Evolutionary conservation across 2,888 invertebrate genomes (phyloP).

Genomic region (Notocelia uddmanniana): DNA sequence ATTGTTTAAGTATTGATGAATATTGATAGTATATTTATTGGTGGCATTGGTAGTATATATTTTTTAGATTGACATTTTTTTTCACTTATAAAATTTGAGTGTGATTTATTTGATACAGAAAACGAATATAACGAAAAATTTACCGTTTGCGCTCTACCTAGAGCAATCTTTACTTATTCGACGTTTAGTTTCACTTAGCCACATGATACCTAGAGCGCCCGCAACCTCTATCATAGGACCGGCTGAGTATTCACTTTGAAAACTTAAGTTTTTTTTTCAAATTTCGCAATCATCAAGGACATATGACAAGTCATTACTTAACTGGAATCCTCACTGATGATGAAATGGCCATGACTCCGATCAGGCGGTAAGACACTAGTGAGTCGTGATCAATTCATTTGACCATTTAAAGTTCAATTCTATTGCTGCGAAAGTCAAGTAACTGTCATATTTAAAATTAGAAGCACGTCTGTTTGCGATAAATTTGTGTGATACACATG

Average conservation of each 20-base stretch:
- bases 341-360: slow-evolving; percentile 25
- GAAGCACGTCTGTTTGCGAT: background rate
- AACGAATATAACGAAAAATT: no score
- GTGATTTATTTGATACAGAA: no score
- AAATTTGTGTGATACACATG: no score
- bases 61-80: no score
- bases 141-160: no score
- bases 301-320: background rate
- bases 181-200: no score
- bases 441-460: slow-evolving; percentile 17
- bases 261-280: background rate
- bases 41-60: no score
- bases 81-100: no score
- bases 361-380: slow-evolving; percentile 23
- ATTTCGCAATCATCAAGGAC: slow-evolving; percentile 2
- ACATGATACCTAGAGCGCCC: no score
- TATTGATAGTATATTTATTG: background rate
- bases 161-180: no score
- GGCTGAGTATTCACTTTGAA: no score
- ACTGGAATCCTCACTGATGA: slow-evolving; percentile 9
- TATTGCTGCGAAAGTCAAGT: slow-evolving; percentile 28
- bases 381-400: slow-evolving; percentile 39
- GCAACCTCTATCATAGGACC: no score
- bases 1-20: background rate
- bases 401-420: slow-evolving; percentile 24